Base-by-base conservation (phyloP, 2,888 invertebrate genomes). In the Creontiades dilutus region DNA sequence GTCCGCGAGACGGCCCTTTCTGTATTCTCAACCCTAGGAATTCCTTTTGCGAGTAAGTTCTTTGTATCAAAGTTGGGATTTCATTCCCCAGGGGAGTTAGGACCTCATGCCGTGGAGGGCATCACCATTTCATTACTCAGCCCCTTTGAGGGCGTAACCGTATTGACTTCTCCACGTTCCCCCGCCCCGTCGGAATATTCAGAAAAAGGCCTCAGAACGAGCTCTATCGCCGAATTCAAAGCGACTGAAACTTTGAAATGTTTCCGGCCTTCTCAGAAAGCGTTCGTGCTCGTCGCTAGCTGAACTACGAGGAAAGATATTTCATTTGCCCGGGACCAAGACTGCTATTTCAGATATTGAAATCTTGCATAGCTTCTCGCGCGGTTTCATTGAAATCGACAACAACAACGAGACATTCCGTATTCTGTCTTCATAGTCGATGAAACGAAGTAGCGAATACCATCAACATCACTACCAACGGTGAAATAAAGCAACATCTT, bases 91-190 rank as follows among this genome's bases (percentile, higher is more conserved):
- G 61, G 61, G n/a, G 61, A 61, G 61, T n/a, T 14, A 61, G 61
- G 61, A 3, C 61, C 61, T n/a, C 61, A 61, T 37, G 61, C 14
- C 9, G 61, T 61, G 61, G 19, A 61, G 52, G 19, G 19, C 61
- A 61, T 61, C 61, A 61, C 61, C 61, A 61, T 61, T 61, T 61
- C 61, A 61, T 61, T 61, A 61, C 61, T 61, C 61, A 19, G 19
- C 61, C n/a, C 61, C 61, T 61, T 61, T 61, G 61, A 61, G 61
- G 9, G 61, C n/a, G 9, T 61, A n/a, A n/a, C 61, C 16, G 61
- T 61, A 61, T 61, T 61, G 61, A 61, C 61, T 61, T 11, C 61
- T 1, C 9, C 61, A 1, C 9, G 19, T 19, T 19, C 16, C 19
- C 19, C 61, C 61, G 0, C n/a, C n/a, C n/a, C 61, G 7, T 5